Conservation (phyloP, 2,113 vertebrate species). For the Paramormyrops kingsleyae region DNA sequence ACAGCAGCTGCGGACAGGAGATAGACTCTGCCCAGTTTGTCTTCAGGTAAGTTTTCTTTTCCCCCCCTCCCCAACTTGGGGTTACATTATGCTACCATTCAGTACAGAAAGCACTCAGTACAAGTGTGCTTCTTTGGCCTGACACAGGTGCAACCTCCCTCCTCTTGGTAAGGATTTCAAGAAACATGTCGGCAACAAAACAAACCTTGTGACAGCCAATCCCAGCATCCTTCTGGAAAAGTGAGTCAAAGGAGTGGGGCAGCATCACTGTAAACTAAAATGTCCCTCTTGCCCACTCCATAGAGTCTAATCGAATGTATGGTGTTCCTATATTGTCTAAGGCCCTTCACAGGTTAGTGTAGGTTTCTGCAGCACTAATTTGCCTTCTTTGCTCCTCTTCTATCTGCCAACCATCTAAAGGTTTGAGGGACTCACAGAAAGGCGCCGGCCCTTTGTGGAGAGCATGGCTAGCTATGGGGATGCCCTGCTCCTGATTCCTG, state of each 20-base stretch:
- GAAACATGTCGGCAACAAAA: slow-evolving; percentile 82
- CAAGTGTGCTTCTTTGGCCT: background rate
- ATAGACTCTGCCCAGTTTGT: slow-evolving; percentile 62
- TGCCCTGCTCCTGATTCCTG: slow-evolving; percentile 75
- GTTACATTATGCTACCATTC: background rate
- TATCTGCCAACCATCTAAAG: slow-evolving; percentile 48
- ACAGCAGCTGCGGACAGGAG: slow-evolving; percentile 59
- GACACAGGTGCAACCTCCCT: slow-evolving; percentile 84
- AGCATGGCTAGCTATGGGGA: slow-evolving; percentile 65
- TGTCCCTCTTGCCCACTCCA: background rate
- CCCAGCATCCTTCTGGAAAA: slow-evolving; percentile 81
- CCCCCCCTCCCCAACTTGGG: background rate
- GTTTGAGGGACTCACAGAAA: slow-evolving; percentile 68
- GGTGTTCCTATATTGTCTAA: background rate
- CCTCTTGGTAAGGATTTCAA: slow-evolving; percentile 64
- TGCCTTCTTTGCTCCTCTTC: background rate
- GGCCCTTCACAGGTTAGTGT: background rate
- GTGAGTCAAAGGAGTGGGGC: slow-evolving; percentile 59
- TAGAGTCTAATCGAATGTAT: background rate
- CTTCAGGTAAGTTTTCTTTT: slow-evolving; percentile 48
- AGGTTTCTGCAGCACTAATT: background rate
- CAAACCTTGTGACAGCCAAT: slow-evolving; percentile 87
- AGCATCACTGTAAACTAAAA: background rate
- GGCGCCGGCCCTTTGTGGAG: slow-evolving; percentile 69
- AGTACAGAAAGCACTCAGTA: background rate